Base-by-base conservation (phyloP, 2,797 vertebrate species). In the Hapalemur alaotrensis region DNA sequence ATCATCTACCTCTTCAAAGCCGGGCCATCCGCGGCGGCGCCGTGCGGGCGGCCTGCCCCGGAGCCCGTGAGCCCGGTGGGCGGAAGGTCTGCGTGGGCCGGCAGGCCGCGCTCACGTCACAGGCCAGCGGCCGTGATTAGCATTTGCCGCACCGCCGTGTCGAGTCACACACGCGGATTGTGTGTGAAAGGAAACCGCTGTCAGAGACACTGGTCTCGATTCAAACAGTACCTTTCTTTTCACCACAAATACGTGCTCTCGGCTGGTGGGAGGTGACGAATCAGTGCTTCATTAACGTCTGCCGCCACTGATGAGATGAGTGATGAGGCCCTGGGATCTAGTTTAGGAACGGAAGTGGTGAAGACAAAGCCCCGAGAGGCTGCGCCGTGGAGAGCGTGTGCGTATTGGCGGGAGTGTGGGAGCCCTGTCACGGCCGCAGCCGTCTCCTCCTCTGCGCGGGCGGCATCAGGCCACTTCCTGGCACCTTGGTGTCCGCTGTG, bases 201-300 rank as follows among this genome's bases (percentile, higher is more conserved):
- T 28, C 15, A 67, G 43, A 63, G 67, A 35, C 5, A 7, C 57
- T 5, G 28, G 72, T 9, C 79, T 78, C 48, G 57, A 35, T 50
- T 76, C 83, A 67, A 41, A 91, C 97, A 92, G 86, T 14, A 93
- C 85, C 93, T 88, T 91, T 95, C 30, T 92, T 97, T 95, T 75
- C 86, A 48, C 72, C 93, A 59, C 72, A 93, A 97, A 63, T 50
- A 0, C 2, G 35, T 80, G 50, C 57, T 81, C 76, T 75, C 5
- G 12, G 35, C 72, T 89, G 97, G 96, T 9, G 32, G 20, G 30
- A 83, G 43, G 81, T 48, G 43, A 28, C 63, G 93, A 96, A 70
- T 93, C 61, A 92, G 92, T 89, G 25, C 41, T 80, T 93, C 76
- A 69, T 92, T 95, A 80, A 59, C 2, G 48, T 94, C 88, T 90